Base-by-base conservation (phyloP, 2,888 invertebrate genomes). In the Lepidocyrtinus sp. region DNA sequence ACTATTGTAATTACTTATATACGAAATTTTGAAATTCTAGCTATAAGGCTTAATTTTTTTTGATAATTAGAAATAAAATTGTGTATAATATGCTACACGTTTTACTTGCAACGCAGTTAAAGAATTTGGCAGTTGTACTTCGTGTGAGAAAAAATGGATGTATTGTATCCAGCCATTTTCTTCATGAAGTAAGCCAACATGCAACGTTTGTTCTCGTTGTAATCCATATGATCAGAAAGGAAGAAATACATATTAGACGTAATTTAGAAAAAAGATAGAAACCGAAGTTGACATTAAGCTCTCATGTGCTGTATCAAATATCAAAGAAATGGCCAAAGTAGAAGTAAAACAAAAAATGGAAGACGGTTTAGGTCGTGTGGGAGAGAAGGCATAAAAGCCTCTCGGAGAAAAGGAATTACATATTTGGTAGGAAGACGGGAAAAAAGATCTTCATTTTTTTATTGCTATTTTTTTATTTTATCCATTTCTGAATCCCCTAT, bases 271-370 rank as follows among this genome's bases (percentile, higher is more conserved):
- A 59, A 59, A 21, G 59, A 59, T 59, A 21, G 59, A 59, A 21
- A 59, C 19, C 59, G 59, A 59, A 67, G 45, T 36, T 67, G 67
- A 67, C 67, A 46, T 22, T 67, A 21, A 45, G 22, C 36, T 19
- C 67, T 46, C 46, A 19, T 45, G 67, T 46, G 45, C 36, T 22
- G 67, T 67, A 36, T 67, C 67, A 67, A 67, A 67, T 67, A 67
- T 67, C 67, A 45, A 22, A 26, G 67, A 67, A 67, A 15, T 67
- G 67, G 36, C 19, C 46, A 26, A 25, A 19, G 3, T 19, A 64
- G 36, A 36, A 7, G 36, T n/a, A 55, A 15, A 1, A 24, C 19
- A 22, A 36, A 36, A 36, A 36, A 22, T 45, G 50, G 27, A 70
- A 22, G 69, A 21, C 26, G 63, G 63, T 2, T 5, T 9, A 63